Conservation (phyloP, 2,113 vertebrate genomes). For the Lagopus leucura region DNA sequence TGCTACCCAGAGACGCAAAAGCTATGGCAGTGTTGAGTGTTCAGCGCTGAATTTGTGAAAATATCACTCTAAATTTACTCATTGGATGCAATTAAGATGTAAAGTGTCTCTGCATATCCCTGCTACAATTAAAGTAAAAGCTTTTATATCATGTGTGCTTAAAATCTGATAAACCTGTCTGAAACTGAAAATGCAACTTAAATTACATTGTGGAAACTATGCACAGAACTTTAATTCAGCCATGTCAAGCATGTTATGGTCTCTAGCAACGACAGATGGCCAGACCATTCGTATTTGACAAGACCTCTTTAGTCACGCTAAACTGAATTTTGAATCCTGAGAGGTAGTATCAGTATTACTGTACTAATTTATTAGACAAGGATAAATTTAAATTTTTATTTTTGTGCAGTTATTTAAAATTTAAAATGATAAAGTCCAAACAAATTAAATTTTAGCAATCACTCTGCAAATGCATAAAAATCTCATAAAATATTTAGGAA, state of each 20-base stretch:
- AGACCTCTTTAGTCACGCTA: slow-evolving; percentile 58
- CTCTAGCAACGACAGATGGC: neutral
- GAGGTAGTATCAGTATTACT: slow-evolving; percentile 71
- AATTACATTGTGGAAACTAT: neutral
- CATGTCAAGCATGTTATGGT: neutral
- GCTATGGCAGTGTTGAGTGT: neutral
- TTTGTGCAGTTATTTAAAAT: slow-evolving; percentile 78
- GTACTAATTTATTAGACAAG: slow-evolving; percentile 71
- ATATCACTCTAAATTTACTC: neutral
- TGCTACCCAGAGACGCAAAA: neutral
- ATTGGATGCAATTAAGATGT: neutral
- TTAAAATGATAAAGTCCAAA: slow-evolving; percentile 78
- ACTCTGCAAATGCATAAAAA: slow-evolving; percentile 73
- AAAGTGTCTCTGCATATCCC: neutral
- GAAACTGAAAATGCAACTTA: neutral
- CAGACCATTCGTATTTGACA: slow-evolving; percentile 41
- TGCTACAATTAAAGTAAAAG: neutral
- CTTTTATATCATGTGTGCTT: neutral
- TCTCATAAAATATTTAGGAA: slow-evolving; percentile 76
- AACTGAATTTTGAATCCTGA: slow-evolving; percentile 59
- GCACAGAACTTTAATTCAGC: neutral
- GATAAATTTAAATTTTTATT: slow-evolving; percentile 68
- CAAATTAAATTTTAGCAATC: slow-evolving; percentile 79
- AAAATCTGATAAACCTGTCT: neutral
- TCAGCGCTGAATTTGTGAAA: neutral